Percentiles rank a stretch among this genome's conserved stretches.
These are phyloP conservation scores for Acinonyx jubatus DNA, from an alignment of 2,113 vertebrate genomes.

Conservation along the genomic window DNA sequence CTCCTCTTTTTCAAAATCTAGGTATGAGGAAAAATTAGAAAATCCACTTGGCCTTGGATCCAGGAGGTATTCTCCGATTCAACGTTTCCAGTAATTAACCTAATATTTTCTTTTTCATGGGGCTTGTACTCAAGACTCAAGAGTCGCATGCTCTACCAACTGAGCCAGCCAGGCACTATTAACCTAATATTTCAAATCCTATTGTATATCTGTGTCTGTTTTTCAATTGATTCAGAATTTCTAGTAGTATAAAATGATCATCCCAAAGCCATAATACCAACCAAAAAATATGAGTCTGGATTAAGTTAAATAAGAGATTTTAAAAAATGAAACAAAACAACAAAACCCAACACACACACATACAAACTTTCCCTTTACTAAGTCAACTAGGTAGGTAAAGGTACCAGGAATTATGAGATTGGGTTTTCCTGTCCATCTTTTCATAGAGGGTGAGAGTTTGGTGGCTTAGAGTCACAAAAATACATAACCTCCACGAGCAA, in stretches of 20 bases:
- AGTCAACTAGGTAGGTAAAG: background rate
- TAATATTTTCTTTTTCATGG: background rate
- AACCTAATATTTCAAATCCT: background rate
- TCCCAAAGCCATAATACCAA: background rate
- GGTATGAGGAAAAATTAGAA: background rate
- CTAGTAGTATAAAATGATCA: background rate
- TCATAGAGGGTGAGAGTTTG: background rate
- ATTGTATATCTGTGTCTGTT: background rate
- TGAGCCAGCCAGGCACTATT: background rate
- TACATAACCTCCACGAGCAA: background rate
- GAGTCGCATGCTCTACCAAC: background rate
- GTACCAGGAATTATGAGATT: background rate
- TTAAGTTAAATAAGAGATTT: background rate
- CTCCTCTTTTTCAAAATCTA: background rate
- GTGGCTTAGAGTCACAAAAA: conserved; percentile 7
- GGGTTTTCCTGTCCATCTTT: background rate
- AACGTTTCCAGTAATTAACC: background rate
- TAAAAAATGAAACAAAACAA: conserved; percentile 11
- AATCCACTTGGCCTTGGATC: background rate
- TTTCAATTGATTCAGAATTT: background rate
- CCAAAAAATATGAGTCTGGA: background rate
- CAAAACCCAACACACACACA: background rate
- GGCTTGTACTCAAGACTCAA: background rate
- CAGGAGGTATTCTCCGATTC: background rate
- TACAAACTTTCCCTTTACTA: background rate